phyloP scores from a whole-genome alignment of 2,797 vertebrate genomes.

The Melanotaenia nigrans region DNA sequence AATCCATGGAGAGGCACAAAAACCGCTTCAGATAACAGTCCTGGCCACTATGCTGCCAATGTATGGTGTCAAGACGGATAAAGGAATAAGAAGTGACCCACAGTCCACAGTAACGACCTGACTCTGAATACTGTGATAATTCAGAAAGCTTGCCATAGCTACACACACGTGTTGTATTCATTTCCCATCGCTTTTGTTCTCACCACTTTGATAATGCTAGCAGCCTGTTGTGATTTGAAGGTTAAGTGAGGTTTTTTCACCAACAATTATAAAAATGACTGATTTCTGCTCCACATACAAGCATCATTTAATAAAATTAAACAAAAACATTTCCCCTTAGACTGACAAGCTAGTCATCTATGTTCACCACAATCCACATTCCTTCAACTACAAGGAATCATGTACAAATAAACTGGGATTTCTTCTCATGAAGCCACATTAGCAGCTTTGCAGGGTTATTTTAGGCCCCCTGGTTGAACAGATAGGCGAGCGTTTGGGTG shows the following conservation, averaged over 20 bases:
- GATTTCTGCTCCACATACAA: background rate
- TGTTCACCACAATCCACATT: background rate
- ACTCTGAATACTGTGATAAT: background rate
- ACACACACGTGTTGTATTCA: background rate
- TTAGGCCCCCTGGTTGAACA: constrained; percentile 23
- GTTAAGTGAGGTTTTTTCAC: background rate
- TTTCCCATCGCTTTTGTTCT: background rate
- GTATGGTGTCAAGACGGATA: background rate
- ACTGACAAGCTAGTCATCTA: background rate
- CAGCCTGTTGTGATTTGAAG: background rate
- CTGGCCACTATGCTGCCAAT: background rate
- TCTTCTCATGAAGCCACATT: background rate
- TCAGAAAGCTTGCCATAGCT: background rate
- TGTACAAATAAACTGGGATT: background rate
- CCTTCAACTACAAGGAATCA: background rate
- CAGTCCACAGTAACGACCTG: background rate
- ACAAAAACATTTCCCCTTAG: background rate
- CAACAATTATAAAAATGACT: background rate
- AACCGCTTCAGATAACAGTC: background rate
- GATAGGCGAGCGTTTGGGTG: constrained; percentile 37
- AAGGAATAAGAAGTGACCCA: background rate
- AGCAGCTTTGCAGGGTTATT: constrained; percentile 17
- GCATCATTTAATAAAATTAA: background rate
- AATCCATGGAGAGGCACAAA: no score
- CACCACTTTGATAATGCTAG: background rate